phyloP scores from a whole-genome alignment of 2,113 vertebrate species.

The Oryzias woworae region DNA sequence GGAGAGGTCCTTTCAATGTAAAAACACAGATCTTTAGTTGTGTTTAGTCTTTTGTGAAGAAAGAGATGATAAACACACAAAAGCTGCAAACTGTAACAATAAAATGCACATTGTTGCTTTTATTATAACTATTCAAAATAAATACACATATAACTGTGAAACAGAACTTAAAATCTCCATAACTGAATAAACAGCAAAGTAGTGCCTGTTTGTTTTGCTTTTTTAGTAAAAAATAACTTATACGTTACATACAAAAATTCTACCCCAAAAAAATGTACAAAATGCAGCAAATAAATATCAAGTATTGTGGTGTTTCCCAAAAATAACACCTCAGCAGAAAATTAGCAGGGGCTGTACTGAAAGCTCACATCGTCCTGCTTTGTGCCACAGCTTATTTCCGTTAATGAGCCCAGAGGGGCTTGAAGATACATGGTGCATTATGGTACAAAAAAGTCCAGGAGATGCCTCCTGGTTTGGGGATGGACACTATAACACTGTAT shows the following conservation, averaged over 20 bases:
- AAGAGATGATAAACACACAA: neutral
- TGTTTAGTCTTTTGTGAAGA: too few species aligned
- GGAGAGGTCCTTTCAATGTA: too few species aligned
- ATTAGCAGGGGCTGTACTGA: neutral
- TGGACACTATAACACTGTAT: conserved; percentile 17
- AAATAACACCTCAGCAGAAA: conserved; percentile 29
- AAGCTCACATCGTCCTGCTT: conserved; percentile 6
- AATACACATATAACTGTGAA: conserved; percentile 87
- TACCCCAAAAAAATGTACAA: conserved; percentile 75
- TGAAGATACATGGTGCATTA: conserved; percentile 12
- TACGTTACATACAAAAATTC: conserved; percentile 76
- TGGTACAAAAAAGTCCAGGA: conserved; percentile 29
- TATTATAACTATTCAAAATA: conserved; percentile 85
- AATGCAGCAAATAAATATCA: conserved; percentile 76
- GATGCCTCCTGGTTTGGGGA: conserved; percentile 31
- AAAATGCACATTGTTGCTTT: conserved; percentile 60
- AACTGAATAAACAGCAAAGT: conserved; percentile 74
- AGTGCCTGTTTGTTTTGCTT: conserved; percentile 45
- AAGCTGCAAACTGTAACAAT: conserved; percentile 8
- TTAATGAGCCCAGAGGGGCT: conserved; percentile 28
- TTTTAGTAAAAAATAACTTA: conserved; percentile 77
- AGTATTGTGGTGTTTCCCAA: conserved; percentile 68
- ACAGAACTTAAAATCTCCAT: conserved; percentile 75
- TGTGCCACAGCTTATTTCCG: conserved; percentile 18
- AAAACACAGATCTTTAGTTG: too few species aligned